Conservation (phyloP, 2,113 vertebrate genomes). For the Takifugu bimaculatus region DNA sequence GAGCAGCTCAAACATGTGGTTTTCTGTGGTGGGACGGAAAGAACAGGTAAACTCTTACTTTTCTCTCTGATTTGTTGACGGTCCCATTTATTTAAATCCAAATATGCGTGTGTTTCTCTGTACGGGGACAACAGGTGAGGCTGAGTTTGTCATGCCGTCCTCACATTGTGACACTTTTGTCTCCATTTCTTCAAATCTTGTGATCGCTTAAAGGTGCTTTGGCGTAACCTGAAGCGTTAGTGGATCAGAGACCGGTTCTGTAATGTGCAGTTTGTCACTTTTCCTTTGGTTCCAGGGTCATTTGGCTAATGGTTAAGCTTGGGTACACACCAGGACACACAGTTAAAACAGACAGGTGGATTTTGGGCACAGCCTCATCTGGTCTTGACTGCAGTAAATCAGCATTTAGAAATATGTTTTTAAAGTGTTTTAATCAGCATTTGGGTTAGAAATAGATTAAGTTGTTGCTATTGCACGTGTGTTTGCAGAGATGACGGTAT, state of each 20-base stretch:
- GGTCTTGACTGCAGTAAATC: no score
- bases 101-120: not conserved
- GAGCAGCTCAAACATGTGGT: conserved; percentile 83
- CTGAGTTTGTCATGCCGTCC: no score
- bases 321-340: conserved; percentile 12
- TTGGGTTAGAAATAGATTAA: no score
- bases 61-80: not conserved
- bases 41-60: conserved; percentile 57
- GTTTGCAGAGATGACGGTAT: no score
- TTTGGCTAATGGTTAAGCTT: conserved; percentile 54
- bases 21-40: conserved; percentile 91
- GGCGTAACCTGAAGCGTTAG: not conserved
- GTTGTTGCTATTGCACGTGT: no score
- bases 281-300: conserved; percentile 42
- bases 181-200: not conserved
- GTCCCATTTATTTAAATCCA: not conserved
- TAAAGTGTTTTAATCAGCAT: no score
- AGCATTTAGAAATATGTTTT: no score
- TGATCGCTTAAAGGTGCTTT: not conserved
- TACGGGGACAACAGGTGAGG: no score
- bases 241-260: not conserved
- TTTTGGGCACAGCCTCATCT: no score
- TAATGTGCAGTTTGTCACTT: not conserved
- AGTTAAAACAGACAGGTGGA: not conserved
- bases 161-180: not conserved